Conservation (phyloP, 2,797 vertebrate species). For the Paguma larvata region DNA sequence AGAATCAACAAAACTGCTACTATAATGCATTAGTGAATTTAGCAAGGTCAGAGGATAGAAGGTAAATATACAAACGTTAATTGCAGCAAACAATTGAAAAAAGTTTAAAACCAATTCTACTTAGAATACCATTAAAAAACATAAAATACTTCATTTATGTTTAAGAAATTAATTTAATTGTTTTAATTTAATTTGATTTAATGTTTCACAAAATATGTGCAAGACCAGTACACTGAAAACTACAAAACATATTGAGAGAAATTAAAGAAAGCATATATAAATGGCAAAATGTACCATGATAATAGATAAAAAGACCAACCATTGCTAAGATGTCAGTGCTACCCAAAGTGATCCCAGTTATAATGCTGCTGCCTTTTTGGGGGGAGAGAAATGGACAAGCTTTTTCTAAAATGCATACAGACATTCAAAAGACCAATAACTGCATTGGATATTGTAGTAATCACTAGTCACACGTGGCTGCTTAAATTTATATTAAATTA, state of each 20-base stretch:
- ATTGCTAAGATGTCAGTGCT: fast-evolving
- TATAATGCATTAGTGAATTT: not conserved
- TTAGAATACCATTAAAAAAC: not conserved
- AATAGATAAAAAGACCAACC: not conserved
- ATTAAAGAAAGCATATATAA: not conserved
- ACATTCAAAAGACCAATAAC: not conserved
- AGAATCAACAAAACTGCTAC: not conserved
- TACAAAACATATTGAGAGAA: not conserved
- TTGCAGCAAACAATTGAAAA: not conserved
- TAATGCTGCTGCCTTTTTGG: not conserved
- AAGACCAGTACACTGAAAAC: not conserved
- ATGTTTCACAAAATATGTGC: not conserved
- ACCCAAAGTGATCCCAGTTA: not conserved
- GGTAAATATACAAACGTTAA: not conserved
- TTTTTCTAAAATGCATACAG: not conserved
- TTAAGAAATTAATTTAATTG: no score
- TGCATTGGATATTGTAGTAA: fast-evolving
- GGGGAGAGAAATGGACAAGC: not conserved
- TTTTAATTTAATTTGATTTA: no score
- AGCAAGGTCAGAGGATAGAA: not conserved
- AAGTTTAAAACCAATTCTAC: not conserved
- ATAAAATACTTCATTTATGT: not conserved
- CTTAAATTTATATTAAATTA: not conserved
- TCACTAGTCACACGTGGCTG: not conserved
- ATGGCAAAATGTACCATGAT: not conserved